These are phyloP conservation scores for Panthera uncia DNA, from an alignment of 2,113 vertebrate species.

Conservation along the genomic window DNA sequence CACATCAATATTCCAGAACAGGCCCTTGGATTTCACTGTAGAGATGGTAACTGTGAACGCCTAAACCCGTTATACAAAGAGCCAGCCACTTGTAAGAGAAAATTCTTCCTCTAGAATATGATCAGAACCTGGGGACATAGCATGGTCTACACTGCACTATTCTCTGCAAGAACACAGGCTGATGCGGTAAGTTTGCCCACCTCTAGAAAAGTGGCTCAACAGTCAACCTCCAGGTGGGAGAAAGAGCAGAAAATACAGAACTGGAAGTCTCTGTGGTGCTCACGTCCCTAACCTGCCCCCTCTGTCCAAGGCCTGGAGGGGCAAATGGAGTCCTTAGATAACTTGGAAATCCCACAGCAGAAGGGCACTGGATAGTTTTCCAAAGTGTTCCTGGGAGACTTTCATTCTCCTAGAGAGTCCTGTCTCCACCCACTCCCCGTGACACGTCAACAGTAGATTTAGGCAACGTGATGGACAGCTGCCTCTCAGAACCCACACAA, in stretches of 20 bases:
- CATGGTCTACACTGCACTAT: too few relatives aligned
- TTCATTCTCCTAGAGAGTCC: background rate
- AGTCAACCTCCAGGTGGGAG: background rate
- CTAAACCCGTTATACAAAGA: background rate
- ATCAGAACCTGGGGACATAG: background rate
- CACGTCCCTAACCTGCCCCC: background rate
- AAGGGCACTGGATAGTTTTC: background rate
- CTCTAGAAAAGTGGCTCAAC: background rate
- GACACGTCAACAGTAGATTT: background rate
- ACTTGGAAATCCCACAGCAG: background rate
- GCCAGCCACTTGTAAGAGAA: background rate
- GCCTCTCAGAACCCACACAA: background rate
- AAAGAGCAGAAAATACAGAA: background rate
- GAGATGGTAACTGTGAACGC: background rate
- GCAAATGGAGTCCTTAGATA: background rate
- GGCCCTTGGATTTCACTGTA: background rate
- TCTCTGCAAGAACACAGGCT: background rate
- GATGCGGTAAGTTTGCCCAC: background rate
- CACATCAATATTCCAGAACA: background rate
- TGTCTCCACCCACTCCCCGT: accelerated
- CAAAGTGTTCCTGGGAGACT: background rate
- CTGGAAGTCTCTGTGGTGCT: background rate
- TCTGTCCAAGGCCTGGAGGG: background rate
- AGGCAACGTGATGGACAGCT: too few relatives aligned
- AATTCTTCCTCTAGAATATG: background rate